Conservation (phyloP, 1,140 invertebrate genomes). For the Sitobion miscanthi region DNA sequence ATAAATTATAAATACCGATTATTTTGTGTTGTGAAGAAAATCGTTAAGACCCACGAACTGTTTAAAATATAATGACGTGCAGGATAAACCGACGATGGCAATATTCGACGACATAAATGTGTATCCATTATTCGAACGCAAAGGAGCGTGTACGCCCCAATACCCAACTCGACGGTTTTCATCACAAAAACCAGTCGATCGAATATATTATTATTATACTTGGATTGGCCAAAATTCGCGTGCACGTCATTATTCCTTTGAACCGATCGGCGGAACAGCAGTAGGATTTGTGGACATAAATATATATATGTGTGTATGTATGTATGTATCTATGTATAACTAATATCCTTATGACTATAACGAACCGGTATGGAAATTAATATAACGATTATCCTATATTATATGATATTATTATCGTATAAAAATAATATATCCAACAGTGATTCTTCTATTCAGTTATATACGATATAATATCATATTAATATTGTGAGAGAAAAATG, state of each 20-base stretch:
- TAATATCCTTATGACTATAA: not conserved
- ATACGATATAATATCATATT: too few relatives aligned
- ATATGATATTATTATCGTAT: not conserved
- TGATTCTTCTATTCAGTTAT: not conserved
- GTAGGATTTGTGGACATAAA: not conserved
- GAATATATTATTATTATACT: not conserved
- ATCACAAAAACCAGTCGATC: not conserved
- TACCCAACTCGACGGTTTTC: not conserved
- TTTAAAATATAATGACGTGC: not conserved
- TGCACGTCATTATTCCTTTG: conserved; percentile 15
- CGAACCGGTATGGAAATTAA: not conserved
- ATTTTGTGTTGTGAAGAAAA: not conserved
- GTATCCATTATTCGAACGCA: conserved; percentile 2
- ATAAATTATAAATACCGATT: not conserved
- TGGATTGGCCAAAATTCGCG: not conserved
- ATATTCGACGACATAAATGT: not conserved
- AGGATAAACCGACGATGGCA: not conserved
- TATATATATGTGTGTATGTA: not conserved
- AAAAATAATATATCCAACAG: not conserved
- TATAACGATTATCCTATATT: not conserved
- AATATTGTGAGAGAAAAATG: not conserved
- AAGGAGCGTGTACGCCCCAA: conserved; percentile 8
- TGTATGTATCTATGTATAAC: not conserved
- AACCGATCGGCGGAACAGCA: not conserved
- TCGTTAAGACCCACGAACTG: not conserved